phyloP scores from a whole-genome alignment of 2,113 vertebrate genomes.

The Vulpes ferrilata region DNA sequence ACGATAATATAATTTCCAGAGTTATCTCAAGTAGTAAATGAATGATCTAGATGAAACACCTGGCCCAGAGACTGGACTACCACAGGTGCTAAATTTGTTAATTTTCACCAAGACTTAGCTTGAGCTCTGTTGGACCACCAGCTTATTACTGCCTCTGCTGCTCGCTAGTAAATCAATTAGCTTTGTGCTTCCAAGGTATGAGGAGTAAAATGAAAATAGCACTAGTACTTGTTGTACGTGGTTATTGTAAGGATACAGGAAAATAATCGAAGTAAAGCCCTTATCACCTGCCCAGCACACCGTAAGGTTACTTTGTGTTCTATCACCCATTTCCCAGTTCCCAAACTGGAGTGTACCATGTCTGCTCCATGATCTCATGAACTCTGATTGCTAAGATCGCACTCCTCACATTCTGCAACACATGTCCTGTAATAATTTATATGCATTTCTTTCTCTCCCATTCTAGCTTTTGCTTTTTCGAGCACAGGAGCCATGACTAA shows the following conservation, averaged over 20 bases:
- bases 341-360: not conserved
- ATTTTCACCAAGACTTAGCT: not conserved
- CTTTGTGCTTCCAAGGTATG: not conserved
- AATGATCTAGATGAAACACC: not conserved
- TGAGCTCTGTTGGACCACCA: not conserved
- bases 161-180: not conserved
- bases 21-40: not conserved
- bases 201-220: not conserved
- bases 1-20: not conserved
- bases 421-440: fast-evolving
- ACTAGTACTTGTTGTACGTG: no score
- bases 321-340: not conserved
- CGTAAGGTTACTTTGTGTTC: no score
- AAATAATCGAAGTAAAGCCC: not conserved
- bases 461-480: not conserved
- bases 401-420: not conserved
- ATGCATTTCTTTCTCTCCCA: not conserved
- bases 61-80: not conserved
- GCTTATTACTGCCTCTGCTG: not conserved
- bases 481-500: not conserved
- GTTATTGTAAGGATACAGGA: not conserved
- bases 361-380: not conserved
- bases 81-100: not conserved
- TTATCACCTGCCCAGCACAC: not conserved
- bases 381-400: not conserved